Conservation (phyloP, 2,888 invertebrate species). For the Nemotelus nigrinus region DNA sequence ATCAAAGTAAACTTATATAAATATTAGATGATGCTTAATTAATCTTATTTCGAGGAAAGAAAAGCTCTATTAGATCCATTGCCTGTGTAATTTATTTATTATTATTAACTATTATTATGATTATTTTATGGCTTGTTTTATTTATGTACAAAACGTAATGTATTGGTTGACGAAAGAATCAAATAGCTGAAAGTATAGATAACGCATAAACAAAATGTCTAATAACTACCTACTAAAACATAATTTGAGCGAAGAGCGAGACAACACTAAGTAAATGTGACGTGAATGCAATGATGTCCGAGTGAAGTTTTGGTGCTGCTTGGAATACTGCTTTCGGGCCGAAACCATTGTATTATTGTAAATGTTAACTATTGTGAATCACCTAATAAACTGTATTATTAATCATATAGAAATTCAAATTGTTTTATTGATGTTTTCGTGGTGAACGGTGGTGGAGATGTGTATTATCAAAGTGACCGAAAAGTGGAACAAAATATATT, state of each 20-base stretch:
- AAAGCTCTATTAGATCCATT: constrained; percentile 30
- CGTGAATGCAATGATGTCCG: constrained; percentile 23
- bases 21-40: constrained; percentile 39
- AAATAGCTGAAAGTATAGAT: constrained; percentile 17
- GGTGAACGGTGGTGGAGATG: neutral
- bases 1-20: neutral
- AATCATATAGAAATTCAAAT: constrained; percentile 25
- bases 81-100: constrained; percentile 44
- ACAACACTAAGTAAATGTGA: neutral
- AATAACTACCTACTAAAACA: no score
- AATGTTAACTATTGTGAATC: constrained; percentile 42
- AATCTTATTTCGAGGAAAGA: constrained; percentile 29
- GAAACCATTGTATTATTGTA: constrained; percentile 33
- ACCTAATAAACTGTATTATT: constrained; percentile 43
- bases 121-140: constrained; percentile 28
- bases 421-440: constrained; percentile 5
- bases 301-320: constrained; percentile 41
- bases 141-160: constrained; percentile 39
- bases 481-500: no score
- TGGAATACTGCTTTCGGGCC: constrained; percentile 41
- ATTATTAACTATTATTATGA: constrained; percentile 32
- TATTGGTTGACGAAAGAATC: constrained; percentile 16
- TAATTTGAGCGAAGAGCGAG: constrained; percentile 7
- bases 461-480: no score
- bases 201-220: neutral